These are phyloP conservation scores for Bathybates hornii DNA, from an alignment of 2,113 vertebrate genomes.

Conservation along the genomic window DNA sequence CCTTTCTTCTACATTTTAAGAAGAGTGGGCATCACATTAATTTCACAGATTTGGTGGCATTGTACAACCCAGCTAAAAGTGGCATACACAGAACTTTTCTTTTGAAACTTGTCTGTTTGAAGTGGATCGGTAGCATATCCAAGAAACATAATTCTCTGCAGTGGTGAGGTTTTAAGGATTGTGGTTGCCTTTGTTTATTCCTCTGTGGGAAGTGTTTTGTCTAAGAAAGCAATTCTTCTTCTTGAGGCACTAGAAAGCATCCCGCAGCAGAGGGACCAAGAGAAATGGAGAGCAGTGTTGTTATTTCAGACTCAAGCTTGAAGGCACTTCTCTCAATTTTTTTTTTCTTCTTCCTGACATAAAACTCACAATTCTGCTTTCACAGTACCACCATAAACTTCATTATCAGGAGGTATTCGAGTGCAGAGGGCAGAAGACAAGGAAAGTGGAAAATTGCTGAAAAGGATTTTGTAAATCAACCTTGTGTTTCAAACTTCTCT, in stretches of 20 bases:
- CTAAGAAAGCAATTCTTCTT: conserved; percentile 22
- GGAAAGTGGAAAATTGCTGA: not conserved
- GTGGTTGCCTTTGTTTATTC: conserved; percentile 37
- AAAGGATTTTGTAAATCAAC: not conserved
- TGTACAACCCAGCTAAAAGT: not conserved
- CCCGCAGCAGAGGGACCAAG: conserved; percentile 11
- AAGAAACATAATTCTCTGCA: not conserved
- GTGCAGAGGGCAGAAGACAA: not conserved
- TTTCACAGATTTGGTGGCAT: not conserved
- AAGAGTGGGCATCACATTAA: not conserved
- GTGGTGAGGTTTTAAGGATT: conserved; percentile 6
- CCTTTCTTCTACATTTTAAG: not conserved
- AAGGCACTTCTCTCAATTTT: not conserved
- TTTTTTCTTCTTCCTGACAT: not conserved
- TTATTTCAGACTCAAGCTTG: conserved; percentile 27
- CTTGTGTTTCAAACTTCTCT: not conserved
- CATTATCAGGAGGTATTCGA: not conserved
- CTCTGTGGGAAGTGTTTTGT: conserved; percentile 45
- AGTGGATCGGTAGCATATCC: not conserved
- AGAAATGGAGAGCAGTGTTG: not conserved
- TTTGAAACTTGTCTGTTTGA: not conserved
- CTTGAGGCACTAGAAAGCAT: conserved; percentile 23
- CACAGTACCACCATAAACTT: not conserved
- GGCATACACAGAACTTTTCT: not conserved
- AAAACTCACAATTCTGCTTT: not conserved